Base-by-base conservation (phyloP, 2,797 vertebrate species). In the Peromyscus melanophrys region DNA sequence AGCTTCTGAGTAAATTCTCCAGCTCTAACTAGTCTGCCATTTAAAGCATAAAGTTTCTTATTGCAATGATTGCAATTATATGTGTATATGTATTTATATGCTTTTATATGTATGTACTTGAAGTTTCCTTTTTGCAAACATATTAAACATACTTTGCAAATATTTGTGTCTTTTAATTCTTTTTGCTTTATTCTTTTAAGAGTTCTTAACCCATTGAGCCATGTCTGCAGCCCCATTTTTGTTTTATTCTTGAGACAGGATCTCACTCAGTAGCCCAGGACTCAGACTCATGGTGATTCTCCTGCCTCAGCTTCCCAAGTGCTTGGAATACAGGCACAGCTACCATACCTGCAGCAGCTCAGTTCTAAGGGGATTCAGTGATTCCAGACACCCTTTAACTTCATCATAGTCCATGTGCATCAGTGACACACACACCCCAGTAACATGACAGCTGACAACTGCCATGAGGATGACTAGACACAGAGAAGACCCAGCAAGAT, bases 81-180 rank as follows among this genome's bases (percentile, higher is more conserved):
- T 17, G 29, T 31, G 10, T 6, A 3, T 65, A 65, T 11, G 10
- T 31, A 61, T 29, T 27, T 7, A 46, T 61, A 31, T 65, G 59
- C 40, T 65, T 65, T 63, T 63, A 61, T 83, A 63, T 9, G 19
- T 31, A 17, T 73, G 14, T 6, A 73, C 4, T 73, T 88, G 43
- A 88, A 88, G n/a, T n/a, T 83, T 67, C 29, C 76, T 59, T 89
- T 75, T 67, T 49, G 83, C 78, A 93, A 81, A 71, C 27, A n/a
- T 7, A 59, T 63, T 46, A 67, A 71, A 67, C 27, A 5, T 23
- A 11, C 8, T 55, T 29, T 52, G 40, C 21, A 90, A 65, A 57
- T 25, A 88, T 31, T 67, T 6, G 37, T 63, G 40, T 84, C 49
- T 81, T 40, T 82, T 34, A 49, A 55, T 52, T 82, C 40, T 80